phyloP scores from a whole-genome alignment of 2,113 vertebrate species.

The Steatornis caripensis region DNA sequence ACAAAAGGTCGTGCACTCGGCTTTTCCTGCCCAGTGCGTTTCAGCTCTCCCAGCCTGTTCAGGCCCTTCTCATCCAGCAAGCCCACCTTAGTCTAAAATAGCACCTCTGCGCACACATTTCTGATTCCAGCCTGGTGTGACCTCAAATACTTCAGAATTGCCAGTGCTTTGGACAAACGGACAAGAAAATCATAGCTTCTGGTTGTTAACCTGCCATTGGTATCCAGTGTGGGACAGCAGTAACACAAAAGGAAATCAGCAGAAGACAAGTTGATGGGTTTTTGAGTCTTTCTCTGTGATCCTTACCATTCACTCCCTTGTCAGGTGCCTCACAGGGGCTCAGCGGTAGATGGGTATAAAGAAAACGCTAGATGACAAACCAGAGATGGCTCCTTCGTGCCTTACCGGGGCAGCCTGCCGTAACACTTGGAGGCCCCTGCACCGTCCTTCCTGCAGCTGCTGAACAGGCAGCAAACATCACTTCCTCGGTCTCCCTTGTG shows the following conservation, averaged over 20 bases:
- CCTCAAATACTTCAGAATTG: background rate
- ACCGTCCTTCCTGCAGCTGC: background rate
- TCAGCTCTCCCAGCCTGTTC: background rate
- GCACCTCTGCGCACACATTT: background rate
- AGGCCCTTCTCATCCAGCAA: background rate
- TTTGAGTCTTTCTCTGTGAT: background rate
- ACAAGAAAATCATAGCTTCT: background rate
- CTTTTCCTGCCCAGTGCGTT: background rate
- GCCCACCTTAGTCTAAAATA: background rate
- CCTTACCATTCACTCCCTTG: background rate
- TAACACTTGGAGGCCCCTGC: background rate
- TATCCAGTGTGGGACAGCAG: background rate
- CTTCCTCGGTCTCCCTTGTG: background rate
- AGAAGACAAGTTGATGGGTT: background rate
- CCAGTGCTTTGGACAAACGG: background rate
- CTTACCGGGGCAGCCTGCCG: background rate
- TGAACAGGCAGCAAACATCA: background rate
- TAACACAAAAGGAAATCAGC: background rate
- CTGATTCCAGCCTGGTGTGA: background rate
- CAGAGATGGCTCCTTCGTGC: background rate
- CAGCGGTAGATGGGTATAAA: background rate
- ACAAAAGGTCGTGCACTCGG: background rate
- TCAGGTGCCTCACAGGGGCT: background rate
- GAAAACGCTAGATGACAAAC: background rate
- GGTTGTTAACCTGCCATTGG: rapidly evolving